These are phyloP conservation scores for Gopherus evgoodei DNA, from an alignment of 2,113 vertebrate genomes.

Conservation along the genomic window DNA sequence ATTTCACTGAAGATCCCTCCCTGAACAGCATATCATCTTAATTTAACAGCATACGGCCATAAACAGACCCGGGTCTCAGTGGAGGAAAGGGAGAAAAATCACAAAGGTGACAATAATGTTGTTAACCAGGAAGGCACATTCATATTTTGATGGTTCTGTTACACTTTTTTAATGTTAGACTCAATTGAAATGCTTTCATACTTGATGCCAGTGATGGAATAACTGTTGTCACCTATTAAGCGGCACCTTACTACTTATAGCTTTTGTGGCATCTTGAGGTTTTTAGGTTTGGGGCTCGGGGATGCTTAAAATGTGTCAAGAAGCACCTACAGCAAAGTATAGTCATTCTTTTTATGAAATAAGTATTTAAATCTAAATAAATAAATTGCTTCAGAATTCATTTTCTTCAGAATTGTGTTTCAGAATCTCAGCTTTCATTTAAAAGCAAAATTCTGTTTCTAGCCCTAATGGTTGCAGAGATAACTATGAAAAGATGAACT, in stretches of 20 bases:
- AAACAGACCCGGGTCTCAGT: background rate
- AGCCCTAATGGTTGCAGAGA: background rate
- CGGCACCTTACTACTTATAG: background rate
- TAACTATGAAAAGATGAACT: slow-evolving; percentile 2
- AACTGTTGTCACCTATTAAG: background rate
- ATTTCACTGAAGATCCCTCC: background rate
- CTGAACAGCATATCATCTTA: background rate
- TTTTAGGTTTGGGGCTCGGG: background rate
- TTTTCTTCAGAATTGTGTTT: background rate
- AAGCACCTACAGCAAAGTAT: background rate
- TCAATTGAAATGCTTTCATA: background rate
- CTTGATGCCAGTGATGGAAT: background rate
- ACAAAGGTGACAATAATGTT: background rate
- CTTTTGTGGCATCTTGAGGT: background rate
- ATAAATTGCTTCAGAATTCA: background rate
- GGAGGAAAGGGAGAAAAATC: background rate
- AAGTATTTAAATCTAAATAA: background rate
- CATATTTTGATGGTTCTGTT: background rate
- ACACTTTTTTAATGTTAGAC: background rate
- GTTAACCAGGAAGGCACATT: background rate
- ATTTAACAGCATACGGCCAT: fast-evolving
- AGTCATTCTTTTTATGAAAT: background rate
- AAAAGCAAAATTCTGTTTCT: background rate
- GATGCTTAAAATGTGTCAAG: background rate
- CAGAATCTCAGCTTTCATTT: background rate